Evolutionary conservation across 2,888 invertebrate genomes (phyloP), one percentile per base, ranked within the genome.

Genomic region (Drosophila borborema): DNA sequence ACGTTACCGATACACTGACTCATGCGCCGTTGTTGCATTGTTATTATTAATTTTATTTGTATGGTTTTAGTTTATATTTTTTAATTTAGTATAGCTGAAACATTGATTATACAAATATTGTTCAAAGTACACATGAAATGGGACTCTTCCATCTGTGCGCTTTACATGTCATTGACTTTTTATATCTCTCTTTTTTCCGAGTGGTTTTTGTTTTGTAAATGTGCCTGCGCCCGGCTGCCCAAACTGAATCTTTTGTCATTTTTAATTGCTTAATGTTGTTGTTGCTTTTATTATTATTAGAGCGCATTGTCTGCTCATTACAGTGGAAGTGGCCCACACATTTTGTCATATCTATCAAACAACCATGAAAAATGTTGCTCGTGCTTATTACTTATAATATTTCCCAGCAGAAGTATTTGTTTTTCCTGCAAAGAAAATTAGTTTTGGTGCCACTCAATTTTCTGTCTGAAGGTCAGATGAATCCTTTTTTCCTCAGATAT

Each of bases 91-190:
- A 49, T 23, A 36, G 40, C 41, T 49, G 48, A 51, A 55, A 18
- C 34, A 36, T 70, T 64, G 58, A 60, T 60, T 63, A 56, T 58
- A 38, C 53, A 40, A 64, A 74, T 49, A n/a, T 55, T 31, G 46
- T 53, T 20, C 65, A 75, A 62, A 70, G 67, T 64, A 62, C 56
- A 64, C 28, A 55, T 45, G 34, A 14, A 38, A 59, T 65, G 14
- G 9, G 62, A 40, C 46, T 59, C 46, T 55, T 45, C 31, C 41
- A 43, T 31, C 12, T 64, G 46, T 51, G 58, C 68, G 72, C 63
- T 77, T 81, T 80, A 67, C 78, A 86, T 87, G 86, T 89, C 90
- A 87, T 77, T 88, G 86, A 89, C 86, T 87, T 82, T 77, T 70
- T 66, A 59, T 65, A 65, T 67, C 51, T 51, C 54, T 64, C 31